A percentile compares a stretch with the other conserved stretches of the same genome.
These are phyloP conservation scores for Vollenhovia emeryi DNA, from an alignment of 1,140 invertebrate genomes.

Conservation along the genomic window DNA sequence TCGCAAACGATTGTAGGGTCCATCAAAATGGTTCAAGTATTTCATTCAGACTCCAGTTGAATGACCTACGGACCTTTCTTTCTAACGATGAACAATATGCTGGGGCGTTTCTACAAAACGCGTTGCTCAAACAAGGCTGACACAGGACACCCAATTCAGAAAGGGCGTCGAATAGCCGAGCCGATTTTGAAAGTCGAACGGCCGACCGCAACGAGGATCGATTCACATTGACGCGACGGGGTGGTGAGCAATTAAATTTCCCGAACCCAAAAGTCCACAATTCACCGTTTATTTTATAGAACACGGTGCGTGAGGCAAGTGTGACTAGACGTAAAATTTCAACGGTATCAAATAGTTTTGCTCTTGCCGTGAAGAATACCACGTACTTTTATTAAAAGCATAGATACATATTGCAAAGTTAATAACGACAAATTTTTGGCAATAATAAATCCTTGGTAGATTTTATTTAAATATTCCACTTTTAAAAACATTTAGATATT, in stretches of 20 bases:
- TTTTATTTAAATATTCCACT: neutral
- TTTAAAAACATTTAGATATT: no score
- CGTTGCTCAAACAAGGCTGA: conserved; percentile 30
- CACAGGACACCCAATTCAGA: conserved; percentile 48
- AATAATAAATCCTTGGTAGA: neutral
- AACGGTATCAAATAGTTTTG: neutral
- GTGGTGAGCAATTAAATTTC: conserved; percentile 32
- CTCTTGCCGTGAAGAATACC: neutral
- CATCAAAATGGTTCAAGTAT: conserved; percentile 51
- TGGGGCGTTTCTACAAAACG: conserved; percentile 21
- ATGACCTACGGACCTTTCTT: conserved; percentile 6
- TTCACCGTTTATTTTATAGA: conserved; percentile 11
- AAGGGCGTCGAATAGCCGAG: conserved; percentile 33
- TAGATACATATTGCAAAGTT: neutral
- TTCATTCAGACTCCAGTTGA: conserved; percentile 44
- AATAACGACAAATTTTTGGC: neutral
- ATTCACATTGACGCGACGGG: conserved; percentile 22
- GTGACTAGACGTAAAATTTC: conserved; percentile 14
- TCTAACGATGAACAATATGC: conserved; percentile 61
- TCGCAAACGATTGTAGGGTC: neutral
- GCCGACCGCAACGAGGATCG: conserved; percentile 1
- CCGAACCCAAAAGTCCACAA: conserved; percentile 32
- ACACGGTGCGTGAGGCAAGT: neutral
- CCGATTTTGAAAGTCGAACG: conserved; percentile 47
- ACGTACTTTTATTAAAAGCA: neutral